Base-by-base conservation (phyloP, 2,888 invertebrate species). In the Melanchra persicariae region DNA sequence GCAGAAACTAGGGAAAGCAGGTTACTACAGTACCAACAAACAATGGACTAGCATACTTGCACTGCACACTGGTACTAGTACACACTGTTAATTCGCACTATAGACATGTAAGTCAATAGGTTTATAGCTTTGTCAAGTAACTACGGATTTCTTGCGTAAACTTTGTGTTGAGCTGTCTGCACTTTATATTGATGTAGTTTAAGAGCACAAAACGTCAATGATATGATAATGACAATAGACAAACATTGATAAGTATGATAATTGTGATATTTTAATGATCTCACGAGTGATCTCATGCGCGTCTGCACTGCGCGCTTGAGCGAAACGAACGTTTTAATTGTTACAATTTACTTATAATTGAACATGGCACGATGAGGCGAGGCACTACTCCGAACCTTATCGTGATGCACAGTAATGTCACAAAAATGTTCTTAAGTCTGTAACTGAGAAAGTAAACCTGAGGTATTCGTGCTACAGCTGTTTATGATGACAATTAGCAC, bases 221-320 rank as follows among this genome's bases (percentile, higher is more conserved):
- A 58, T 72, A 75, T 71, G 83, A 37, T 83, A 85, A 85, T 85
- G 64, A 77, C 62, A 62, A 40, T 58, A 61, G n/a, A 68, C 52
- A 62, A 57, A 70, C 77, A 65, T 75, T 72, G 74, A 81, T 80
- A 76, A 74, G 63, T 79, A 81, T 75, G 81, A 76, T 87, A 85
- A 84, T 87, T 84, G 82, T 69, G 78, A 87, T 88, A 90, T 89
- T 89, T 83, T 84, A 90, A 92, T 93, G 93, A 94, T 89, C 88
- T 92, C 93, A 94, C 83, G 82, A 89, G 87, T 93, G 94, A 94
- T 89, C 91, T 94, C 94, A 94, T 91, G 85, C 85, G 82, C 66
- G 76, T 81, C 84, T 79, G 79, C 58, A 47, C 47, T 76, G 81
- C 80, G 74, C 81, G 74, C 77, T 84, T 79, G 86, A 87, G 87